Base-by-base conservation (phyloP, 1,140 invertebrate species). In the Magallana ariakensis region DNA sequence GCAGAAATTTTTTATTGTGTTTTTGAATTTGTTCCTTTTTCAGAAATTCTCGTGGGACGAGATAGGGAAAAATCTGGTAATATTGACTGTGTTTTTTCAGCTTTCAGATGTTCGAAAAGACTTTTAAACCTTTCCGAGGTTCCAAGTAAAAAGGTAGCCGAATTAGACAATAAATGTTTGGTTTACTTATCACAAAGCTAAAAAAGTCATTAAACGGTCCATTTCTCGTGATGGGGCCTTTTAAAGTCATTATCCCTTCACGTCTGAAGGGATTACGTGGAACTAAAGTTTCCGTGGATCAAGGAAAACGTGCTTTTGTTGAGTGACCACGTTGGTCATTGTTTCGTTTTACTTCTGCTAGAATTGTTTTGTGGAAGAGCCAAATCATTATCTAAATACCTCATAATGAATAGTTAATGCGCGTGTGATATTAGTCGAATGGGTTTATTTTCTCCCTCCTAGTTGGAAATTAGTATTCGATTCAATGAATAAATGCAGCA, bases 121-220 rank as follows among this genome's bases (percentile, higher is more conserved):
- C 22, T 75, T 75, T 26, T 26, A 75, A 13, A 75, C 66, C 13
- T 46, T 26, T 5, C 26, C 22, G 33, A 13, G 33, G 10, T 26
- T 75, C 13, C 13, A 19, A 75, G 22, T 13, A 19, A 75, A 75
- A 75, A 75, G 22, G 11, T 13, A 75, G 5, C 22, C 22, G 22
- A 75, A 75, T 75, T 22, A 75, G 26, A 11, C 22, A 8, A 75
- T 26, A 26, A 75, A 75, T 75, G 66, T 75, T 75, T 75, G 66
- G 66, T 75, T 75, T 75, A 75, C 66, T 26, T 75, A 75, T 75
- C 66, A 75, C 66, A 75, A 75, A 75, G 33, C 66, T 26, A 19
- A 19, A 75, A 26, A 75, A 75, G 66, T 75, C 66, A 26, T 75
- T 75, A 26, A 75, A 75, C 33, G 66, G 19, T 75, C 13, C 66